Base-by-base conservation (phyloP, 2,888 invertebrate species). In the Ctena decussata region DNA sequence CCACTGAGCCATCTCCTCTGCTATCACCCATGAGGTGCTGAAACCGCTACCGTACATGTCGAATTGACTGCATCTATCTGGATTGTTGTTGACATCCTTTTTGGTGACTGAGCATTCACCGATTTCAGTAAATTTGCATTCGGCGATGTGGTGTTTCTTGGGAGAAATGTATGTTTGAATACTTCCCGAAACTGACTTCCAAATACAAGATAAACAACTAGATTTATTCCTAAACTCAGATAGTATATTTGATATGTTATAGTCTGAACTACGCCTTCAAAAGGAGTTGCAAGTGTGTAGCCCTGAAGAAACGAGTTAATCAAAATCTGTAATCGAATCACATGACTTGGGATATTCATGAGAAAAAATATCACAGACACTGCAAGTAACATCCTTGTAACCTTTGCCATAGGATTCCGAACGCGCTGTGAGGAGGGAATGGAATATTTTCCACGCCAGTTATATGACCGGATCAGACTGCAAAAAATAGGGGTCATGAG, bases 241-340 rank as follows among this genome's bases (percentile, higher is more conserved):
- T 93, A 93, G 81, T 92, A 94, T 11, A 93, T 83, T 24, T 91
- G 87, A 57, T 91, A 89, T 65, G 92, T 89, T 1, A 92, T 46
- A 21, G 89, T 80, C 65, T 89, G 87, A 18, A 90, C 73, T 0
- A 79, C 65, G 6, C 69, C 77, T 8, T 88, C 88, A 21, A 78
- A 32, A 2, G 27, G 46, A 12, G 85, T 72, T 0, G 80, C 73
- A 6, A 65, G 82, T 0, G 69, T 49, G 53, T 79, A 70, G 12
- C 73, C 78, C 6, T 74, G 71, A 30, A 88, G 32, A n/a, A 88
- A 72, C 11, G 72, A 72, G 30, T 72, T 44, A 11, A 72, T 72
- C 24, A 72, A 44, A 15, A 72, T 41, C 12, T 46, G 72, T 12
- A 72, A 44, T 41, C 72, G 72, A 15, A 72, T 72, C 41, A 72